Conservation (phyloP, 2,888 invertebrate genomes). For the Azorinus chamasolen region DNA sequence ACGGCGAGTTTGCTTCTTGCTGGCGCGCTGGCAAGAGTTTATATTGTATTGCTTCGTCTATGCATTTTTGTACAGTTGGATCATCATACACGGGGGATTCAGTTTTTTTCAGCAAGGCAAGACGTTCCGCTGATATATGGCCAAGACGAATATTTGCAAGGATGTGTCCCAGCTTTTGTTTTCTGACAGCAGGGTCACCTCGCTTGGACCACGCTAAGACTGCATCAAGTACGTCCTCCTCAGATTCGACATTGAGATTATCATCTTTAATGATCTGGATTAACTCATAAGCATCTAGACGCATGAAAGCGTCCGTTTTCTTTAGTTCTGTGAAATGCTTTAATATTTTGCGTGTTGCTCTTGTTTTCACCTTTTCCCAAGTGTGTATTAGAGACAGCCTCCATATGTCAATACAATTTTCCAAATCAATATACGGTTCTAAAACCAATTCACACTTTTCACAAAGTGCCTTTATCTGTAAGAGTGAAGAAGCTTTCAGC, state of each 20-base stretch:
- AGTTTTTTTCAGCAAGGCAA: slow-evolving; percentile 72
- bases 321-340: slow-evolving; percentile 76
- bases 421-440: slow-evolving; percentile 90
- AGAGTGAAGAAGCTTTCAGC: slow-evolving; percentile 94
- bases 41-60: slow-evolving; percentile 78
- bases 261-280: slow-evolving; percentile 87
- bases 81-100: slow-evolving; percentile 67
- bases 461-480: slow-evolving; percentile 93
- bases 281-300: slow-evolving; percentile 86
- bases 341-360: slow-evolving; percentile 86
- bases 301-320: slow-evolving; percentile 84
- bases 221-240: slow-evolving; percentile 87
- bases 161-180: slow-evolving; percentile 84
- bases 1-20: slow-evolving; percentile 74
- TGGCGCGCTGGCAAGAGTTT: slow-evolving; percentile 77
- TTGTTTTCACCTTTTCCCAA: slow-evolving; percentile 86
- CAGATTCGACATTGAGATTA: slow-evolving; percentile 87
- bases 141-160: slow-evolving; percentile 71
- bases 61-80: slow-evolving; percentile 65
- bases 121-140: slow-evolving; percentile 55
- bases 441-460: slow-evolving; percentile 93
- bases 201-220: slow-evolving; percentile 87
- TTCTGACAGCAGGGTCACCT: slow-evolving; percentile 88
- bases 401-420: slow-evolving; percentile 88
- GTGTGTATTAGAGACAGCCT: slow-evolving; percentile 88